Base-by-base conservation (phyloP, 2,888 invertebrate genomes). In the Oxycera nigricornis region DNA sequence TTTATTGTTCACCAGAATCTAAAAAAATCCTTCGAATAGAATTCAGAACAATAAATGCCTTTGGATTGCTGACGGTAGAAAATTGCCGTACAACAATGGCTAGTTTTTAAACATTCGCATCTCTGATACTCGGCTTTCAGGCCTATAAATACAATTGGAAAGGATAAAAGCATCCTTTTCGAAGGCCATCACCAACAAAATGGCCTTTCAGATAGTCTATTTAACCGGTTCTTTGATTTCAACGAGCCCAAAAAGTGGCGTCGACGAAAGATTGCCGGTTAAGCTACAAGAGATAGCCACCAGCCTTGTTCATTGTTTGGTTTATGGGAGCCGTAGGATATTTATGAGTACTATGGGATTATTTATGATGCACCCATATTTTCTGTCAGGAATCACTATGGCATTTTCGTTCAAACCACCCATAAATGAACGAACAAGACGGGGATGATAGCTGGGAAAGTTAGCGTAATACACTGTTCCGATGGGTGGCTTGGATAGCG, bases 331-430 rank as follows among this genome's bases (percentile, higher is more conserved):
- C 57, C 31, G 31, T 30, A 22, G 52, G 55, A 55, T 55, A 72
- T 72, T 72, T 72, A 72, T 72, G 72, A 24, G 14, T 28, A 24
- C 57, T 22, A 72, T 72, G 57, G 35, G 55, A 72, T 55, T 55
- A 72, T 57, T 57, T 72, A 72, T 72, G 72, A 22, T 72, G 72
- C 57, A 35, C 35, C 31, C 68, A 52, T 30, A 68, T 50, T 50
- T 68, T 30, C 28, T 50, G 26, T 67, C 35, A 20, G 62, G 62
- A 62, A 35, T n/a, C 35, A 20, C 62, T 11, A 22, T 14, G n/a
- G 11, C 17, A 26, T 41, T 65, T 4, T 14, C 22, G 22, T 31
- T 41, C 2, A 39, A 17, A 17, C 26, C 22, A 14, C 24, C 24
- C 46, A n/a, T 14, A 14, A 2, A 46, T 46, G 17, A 46, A 46